Conservation (phyloP, 2,113 vertebrate species). For the Heterotis niloticus region DNA sequence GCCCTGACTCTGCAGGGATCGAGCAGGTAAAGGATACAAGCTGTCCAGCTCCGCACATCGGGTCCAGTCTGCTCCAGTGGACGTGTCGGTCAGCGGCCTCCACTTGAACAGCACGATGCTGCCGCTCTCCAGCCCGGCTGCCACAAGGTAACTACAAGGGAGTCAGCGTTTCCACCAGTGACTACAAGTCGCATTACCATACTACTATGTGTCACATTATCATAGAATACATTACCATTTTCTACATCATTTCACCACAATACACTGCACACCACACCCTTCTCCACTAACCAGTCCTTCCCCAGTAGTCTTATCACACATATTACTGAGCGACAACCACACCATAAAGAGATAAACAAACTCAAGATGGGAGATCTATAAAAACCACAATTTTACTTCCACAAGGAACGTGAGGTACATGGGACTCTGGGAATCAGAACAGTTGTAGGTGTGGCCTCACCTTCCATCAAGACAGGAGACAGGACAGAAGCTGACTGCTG, state of each 20-base stretch:
- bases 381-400: background rate
- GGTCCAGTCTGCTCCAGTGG: constrained; percentile 71
- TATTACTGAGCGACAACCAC: no score
- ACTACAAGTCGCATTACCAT: background rate
- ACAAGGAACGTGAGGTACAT: background rate
- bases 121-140: constrained; percentile 83
- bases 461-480: constrained; percentile 63
- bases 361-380: no score
- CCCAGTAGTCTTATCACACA: no score
- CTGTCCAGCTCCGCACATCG: constrained; percentile 62
- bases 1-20: background rate
- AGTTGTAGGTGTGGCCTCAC: constrained; percentile 47
- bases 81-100: constrained; percentile 62
- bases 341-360: no score
- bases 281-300: no score
- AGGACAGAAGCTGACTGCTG: constrained; percentile 77
- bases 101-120: constrained; percentile 80
- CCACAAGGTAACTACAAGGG: constrained; percentile 73
- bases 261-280: no score
- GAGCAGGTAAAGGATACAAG: constrained; percentile 69
- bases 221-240: no score
- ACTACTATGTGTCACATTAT: background rate
- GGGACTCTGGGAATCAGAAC: no score
- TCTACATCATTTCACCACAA: no score
- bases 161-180: background rate